A percentile compares a stretch with the other conserved stretches of the same genome.
Evolutionary conservation across 2,797 vertebrate genomes (phyloP).

Genomic region (Sebastes kiyomatsui): DNA sequence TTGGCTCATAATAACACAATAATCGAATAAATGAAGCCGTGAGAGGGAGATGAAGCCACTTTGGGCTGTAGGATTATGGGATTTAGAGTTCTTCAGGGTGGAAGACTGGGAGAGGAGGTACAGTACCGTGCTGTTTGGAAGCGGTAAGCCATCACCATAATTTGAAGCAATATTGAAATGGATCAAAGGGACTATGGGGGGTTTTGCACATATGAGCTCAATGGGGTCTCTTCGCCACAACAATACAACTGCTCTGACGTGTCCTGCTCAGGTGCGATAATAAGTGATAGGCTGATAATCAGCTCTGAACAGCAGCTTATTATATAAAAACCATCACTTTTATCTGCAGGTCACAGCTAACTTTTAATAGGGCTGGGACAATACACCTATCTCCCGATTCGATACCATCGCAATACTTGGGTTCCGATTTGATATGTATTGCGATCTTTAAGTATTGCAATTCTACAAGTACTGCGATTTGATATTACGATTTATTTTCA

Average conservation of each 20-base stretch:
- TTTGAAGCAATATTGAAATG: conserved; percentile 55
- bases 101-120: conserved; percentile 42
- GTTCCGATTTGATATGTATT: too few species aligned
- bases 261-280: conserved; percentile 4
- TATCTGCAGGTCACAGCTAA: not conserved
- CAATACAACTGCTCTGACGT: conserved; percentile 3
- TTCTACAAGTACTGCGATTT: too few species aligned
- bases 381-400: too few species aligned
- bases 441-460: too few species aligned
- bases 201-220: conserved; percentile 17
- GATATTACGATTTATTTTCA: too few species aligned
- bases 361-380: not conserved
- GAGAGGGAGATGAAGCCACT: conserved; percentile 49
- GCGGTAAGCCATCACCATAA: conserved; percentile 46
- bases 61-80: conserved; percentile 66
- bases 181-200: conserved; percentile 19
- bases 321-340: not conserved
- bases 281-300: not conserved
- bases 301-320: not conserved
- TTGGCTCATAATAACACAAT: conserved; percentile 44
- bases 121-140: conserved; percentile 22
- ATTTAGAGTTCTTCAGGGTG: conserved; percentile 66
- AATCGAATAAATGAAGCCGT: conserved; percentile 50
- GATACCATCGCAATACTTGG: too few species aligned
- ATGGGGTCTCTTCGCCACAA: not conserved